Percentiles rank a stretch among this genome's conserved stretches.
Evolutionary conservation across 1,140 invertebrate genomes (phyloP).

Genomic region (Drosophila takahashii): DNA sequence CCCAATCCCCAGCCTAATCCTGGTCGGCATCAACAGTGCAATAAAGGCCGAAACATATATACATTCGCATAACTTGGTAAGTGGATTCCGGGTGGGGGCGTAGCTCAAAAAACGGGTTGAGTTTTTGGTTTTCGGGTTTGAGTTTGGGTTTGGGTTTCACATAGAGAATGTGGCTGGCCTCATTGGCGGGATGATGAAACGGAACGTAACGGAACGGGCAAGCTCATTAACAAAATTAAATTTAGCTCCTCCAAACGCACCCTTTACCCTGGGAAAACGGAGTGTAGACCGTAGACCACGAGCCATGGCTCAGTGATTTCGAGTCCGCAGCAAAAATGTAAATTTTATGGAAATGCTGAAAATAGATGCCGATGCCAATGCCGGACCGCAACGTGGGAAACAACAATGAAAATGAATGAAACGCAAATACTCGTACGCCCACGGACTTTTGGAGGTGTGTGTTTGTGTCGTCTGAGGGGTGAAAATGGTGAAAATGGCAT

Average conservation of each 20-base stretch:
- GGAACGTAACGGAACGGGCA: conserved; percentile 12
- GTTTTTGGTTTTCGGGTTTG: no score
- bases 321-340: conserved; percentile 65
- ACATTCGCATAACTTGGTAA: conserved; percentile 9
- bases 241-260: conserved; percentile 51
- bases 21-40: conserved; percentile 4
- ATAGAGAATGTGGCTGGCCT: neutral
- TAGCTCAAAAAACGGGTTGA: neutral
- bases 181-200: conserved; percentile 40
- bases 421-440: conserved; percentile 16
- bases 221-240: conserved; percentile 80
- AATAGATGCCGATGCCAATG: conserved; percentile 38
- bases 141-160: neutral
- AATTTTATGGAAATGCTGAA: conserved; percentile 70
- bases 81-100: conserved; percentile 4
- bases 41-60: conserved; percentile 18
- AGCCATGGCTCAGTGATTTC: conserved; percentile 48
- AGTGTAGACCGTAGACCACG: neutral
- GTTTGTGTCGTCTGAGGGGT: neutral
- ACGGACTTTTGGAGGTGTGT: neutral
- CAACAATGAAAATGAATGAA: conserved; percentile 45
- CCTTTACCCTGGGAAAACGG: conserved; percentile 12
- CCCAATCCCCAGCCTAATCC: conserved; percentile 15
- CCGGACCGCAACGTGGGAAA: conserved; percentile 32
- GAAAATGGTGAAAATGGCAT: no score